These are phyloP conservation scores for Octopus sinensis DNA, from an alignment of 1,140 invertebrate species.

Conservation along the genomic window DNA sequence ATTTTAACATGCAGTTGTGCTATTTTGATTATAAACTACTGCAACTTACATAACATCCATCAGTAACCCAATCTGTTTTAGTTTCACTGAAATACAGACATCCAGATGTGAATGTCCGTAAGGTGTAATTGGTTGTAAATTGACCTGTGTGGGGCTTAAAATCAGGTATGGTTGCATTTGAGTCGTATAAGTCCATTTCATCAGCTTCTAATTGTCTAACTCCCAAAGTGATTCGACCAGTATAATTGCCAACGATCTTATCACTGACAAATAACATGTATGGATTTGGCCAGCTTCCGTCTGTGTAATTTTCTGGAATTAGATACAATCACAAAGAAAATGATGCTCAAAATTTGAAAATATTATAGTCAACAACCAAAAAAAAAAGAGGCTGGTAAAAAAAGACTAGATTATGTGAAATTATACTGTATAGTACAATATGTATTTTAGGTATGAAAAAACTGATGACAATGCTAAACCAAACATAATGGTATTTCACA, in stretches of 20 bases:
- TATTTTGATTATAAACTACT: too few relatives aligned
- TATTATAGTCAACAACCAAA: too few relatives aligned
- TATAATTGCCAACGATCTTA: conserved; percentile 25
- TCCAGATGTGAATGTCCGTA: conserved; percentile 26
- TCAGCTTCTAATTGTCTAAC: conserved; percentile 32
- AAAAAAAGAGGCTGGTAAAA: too few relatives aligned
- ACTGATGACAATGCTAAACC: too few relatives aligned
- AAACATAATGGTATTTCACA: too few relatives aligned
- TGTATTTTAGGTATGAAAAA: too few relatives aligned
- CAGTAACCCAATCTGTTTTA: conserved; percentile 30
- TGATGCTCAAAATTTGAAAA: too few relatives aligned
- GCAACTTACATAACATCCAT: conserved; percentile 40
- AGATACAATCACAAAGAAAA: too few relatives aligned
- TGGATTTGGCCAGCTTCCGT: conserved; percentile 16
- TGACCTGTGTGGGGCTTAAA: conserved; percentile 22
- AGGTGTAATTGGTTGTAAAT: conserved; percentile 32
- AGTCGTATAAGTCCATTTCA: conserved; percentile 28
- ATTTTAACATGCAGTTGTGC: too few relatives aligned
- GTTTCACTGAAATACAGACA: conserved; percentile 35
- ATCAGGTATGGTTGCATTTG: conserved; percentile 20
- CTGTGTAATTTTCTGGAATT: background rate
- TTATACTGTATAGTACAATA: too few relatives aligned
- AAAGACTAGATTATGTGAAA: too few relatives aligned
- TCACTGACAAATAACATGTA: conserved; percentile 33
- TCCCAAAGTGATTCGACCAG: conserved; percentile 33